Evolutionary conservation across 1,140 invertebrate genomes (phyloP).

Genomic region (Teleogryllus occipitalis): DNA sequence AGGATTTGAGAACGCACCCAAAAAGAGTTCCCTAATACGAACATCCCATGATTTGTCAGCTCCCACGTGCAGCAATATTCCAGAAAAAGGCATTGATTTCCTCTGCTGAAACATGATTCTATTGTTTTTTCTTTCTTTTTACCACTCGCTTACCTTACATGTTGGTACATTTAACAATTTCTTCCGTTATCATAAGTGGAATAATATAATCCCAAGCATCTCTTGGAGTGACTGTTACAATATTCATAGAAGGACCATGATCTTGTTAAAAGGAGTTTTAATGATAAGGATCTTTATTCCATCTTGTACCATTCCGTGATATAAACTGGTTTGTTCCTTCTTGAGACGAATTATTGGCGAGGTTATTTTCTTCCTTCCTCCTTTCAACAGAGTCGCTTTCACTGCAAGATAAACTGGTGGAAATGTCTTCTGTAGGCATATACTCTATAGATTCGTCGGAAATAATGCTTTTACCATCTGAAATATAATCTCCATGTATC

Average conservation of each 20-base stretch:
- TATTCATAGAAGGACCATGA: not conserved
- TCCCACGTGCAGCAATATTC: constrained; percentile 22
- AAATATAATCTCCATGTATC: not conserved
- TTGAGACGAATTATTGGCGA: not conserved
- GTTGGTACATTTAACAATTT: not conserved
- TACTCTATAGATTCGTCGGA: not conserved
- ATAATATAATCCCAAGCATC: constrained; percentile 6
- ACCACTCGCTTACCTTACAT: not conserved
- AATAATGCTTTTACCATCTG: not conserved
- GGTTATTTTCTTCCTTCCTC: not conserved
- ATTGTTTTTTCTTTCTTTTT: constrained; percentile 8
- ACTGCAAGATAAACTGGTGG: not conserved
- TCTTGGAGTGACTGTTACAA: not conserved
- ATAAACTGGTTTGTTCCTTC: not conserved
- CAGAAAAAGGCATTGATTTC: constrained; percentile 26
- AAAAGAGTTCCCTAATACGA: constrained; percentile 24
- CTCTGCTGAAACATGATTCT: constrained; percentile 18
- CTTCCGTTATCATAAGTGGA: not conserved
- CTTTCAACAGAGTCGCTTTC: not conserved
- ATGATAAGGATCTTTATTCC: not conserved
- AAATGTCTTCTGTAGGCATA: not conserved
- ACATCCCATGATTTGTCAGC: constrained; percentile 24
- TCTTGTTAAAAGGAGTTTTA: not conserved
- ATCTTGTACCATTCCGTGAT: not conserved
- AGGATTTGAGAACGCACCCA: constrained; percentile 23